Percentiles rank a stretch among this genome's conserved stretches.
Conservation (phyloP, 2,888 invertebrate genomes). For the Noctua comes region DNA sequence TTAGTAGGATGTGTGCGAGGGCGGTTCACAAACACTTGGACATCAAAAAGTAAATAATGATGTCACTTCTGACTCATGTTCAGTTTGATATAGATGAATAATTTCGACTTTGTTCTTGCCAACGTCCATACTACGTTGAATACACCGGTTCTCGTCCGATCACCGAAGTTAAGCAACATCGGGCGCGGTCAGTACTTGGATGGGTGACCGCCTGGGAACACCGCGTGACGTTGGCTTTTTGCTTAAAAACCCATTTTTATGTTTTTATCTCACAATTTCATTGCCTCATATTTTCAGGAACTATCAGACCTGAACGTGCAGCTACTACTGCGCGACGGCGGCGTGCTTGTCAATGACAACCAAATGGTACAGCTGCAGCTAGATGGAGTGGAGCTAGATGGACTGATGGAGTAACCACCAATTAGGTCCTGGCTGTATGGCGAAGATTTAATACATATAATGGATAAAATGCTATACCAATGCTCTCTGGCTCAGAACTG, state of each 20-base stretch:
- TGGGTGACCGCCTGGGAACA: slow-evolving; percentile 87
- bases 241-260: background rate
- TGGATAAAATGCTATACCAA: no score
- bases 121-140: slow-evolving; percentile 73
- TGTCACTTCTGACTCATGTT: no score
- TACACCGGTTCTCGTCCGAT: slow-evolving; percentile 87
- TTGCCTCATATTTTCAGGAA: slow-evolving; percentile 72
- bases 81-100: no score
- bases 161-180: slow-evolving; percentile 87
- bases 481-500: no score
- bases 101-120: no score
- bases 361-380: slow-evolving; percentile 76
- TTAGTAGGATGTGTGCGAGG: no score
- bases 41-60: no score
- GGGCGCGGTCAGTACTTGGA: slow-evolving; percentile 86
- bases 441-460: no score
- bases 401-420: slow-evolving; percentile 61
- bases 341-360: slow-evolving; percentile 70
- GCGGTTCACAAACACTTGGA: no score
- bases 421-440: background rate
- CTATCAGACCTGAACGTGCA: slow-evolving; percentile 77
- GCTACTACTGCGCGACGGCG: slow-evolving; percentile 74
- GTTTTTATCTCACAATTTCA: no score
- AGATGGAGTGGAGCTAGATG: slow-evolving; percentile 69
- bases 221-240: slow-evolving; percentile 71